Conservation (phyloP, 2,113 vertebrate genomes). For the Pteruthius melanotis region DNA sequence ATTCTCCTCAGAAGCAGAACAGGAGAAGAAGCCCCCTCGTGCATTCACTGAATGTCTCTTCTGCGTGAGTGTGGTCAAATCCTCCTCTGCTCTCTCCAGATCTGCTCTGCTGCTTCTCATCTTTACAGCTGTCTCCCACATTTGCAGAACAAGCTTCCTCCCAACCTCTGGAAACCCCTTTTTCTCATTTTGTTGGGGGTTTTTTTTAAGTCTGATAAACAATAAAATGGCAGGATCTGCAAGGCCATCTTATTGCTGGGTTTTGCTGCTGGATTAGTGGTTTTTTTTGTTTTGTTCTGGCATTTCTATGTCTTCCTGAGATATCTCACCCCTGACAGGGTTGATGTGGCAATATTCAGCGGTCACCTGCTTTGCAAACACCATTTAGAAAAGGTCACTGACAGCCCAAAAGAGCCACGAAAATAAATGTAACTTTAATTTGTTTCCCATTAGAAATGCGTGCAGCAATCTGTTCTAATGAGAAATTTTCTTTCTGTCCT, state of each 20-base stretch:
- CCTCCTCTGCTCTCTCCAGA: not conserved
- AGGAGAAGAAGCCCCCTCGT: accelerated
- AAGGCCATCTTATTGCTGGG: not conserved
- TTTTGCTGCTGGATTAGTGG: not conserved
- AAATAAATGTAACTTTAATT: conserved; percentile 23
- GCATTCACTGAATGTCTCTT: not conserved
- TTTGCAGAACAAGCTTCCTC: not conserved
- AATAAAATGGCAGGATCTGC: not conserved
- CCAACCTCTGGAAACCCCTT: not conserved
- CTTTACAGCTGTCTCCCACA: not conserved
- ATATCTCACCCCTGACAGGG: not conserved
- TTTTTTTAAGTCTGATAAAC: not conserved
- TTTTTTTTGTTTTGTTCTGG: not conserved
- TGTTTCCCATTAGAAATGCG: not conserved
- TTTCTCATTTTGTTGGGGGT: not conserved
- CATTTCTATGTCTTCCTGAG: not conserved
- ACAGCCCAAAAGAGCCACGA: not conserved
- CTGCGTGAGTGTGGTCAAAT: not conserved
- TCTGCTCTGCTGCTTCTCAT: not conserved
- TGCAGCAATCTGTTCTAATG: not conserved
- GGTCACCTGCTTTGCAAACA: not conserved
- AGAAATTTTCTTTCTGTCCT: not conserved
- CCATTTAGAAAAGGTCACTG: not conserved
- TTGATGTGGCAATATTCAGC: not conserved
- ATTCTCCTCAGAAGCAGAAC: not conserved